phyloP scores from a whole-genome alignment of 1,140 invertebrate genomes.

The Cyclargus thomasi region DNA sequence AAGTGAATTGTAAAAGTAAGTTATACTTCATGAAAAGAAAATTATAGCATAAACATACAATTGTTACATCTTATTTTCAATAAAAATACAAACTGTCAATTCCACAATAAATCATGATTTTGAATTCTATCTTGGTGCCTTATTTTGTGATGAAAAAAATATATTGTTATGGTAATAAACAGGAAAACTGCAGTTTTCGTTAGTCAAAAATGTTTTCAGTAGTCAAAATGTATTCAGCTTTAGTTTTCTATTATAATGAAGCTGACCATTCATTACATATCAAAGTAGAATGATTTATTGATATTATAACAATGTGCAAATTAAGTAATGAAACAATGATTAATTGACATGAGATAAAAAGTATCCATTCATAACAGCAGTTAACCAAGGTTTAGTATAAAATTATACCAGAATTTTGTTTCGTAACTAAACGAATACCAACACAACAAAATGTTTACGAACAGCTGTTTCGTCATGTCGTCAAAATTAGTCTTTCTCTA shows the following conservation, averaged over 20 bases:
- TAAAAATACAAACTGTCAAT: no score
- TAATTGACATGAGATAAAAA: background rate
- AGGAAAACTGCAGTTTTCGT: no score
- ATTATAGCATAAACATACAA: no score
- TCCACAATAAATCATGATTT: no score
- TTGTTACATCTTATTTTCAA: no score
- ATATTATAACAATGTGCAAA: background rate
- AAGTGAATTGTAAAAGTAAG: no score
- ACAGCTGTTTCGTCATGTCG: conserved; percentile 69
- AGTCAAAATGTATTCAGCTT: background rate
- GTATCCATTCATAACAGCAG: conserved; percentile 1
- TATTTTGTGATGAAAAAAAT: no score
- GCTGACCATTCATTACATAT: background rate
- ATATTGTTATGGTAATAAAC: no score
- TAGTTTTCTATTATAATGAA: background rate
- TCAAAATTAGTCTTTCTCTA: conserved; percentile 58
- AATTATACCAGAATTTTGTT: conserved; percentile 25
- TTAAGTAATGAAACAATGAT: background rate
- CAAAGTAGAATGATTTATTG: background rate
- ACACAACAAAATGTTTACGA: conserved; percentile 38
- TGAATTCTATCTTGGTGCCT: no score
- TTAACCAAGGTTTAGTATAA: conserved; percentile 17
- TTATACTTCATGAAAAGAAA: no score
- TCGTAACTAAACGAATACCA: conserved; percentile 40
- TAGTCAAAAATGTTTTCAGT: no score